Evolutionary conservation across 2,888 invertebrate genomes (phyloP).

Genomic region (Omphaloscelis lunosa): DNA sequence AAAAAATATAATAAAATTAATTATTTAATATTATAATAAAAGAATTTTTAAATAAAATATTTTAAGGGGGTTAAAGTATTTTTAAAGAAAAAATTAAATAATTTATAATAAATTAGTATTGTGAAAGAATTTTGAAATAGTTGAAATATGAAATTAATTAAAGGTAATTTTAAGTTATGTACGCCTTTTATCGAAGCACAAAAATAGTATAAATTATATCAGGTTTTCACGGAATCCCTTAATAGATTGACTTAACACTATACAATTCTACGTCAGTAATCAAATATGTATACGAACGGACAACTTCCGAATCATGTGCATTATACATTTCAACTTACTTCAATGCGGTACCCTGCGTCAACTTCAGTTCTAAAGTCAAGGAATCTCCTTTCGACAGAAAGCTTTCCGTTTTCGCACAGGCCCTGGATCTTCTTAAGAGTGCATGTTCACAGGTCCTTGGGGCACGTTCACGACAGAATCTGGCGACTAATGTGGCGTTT

Average conservation of each 20-base stretch:
- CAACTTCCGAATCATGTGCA: conserved; percentile 14
- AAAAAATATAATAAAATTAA: no score
- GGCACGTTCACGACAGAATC: conserved; percentile 95
- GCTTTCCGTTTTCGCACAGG: conserved; percentile 95
- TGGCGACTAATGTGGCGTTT: conserved; percentile 94
- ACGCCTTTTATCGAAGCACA: neutral
- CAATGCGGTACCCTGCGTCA: conserved; percentile 95
- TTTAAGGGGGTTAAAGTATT: no score
- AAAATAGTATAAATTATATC: neutral
- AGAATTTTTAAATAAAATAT: no score
- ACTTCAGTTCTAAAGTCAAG: conserved; percentile 94
- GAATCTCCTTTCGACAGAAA: conserved; percentile 95
- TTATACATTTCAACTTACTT: conserved; percentile 90
- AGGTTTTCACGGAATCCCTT: neutral
- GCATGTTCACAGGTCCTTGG: conserved; percentile 96
- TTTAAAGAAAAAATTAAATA: no score
- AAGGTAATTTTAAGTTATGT: no score
- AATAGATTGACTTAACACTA: neutral
- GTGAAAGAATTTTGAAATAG: no score
- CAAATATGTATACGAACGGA: conserved; percentile 40
- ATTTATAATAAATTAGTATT: no score
- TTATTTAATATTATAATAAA: no score
- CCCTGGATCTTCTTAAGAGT: conserved; percentile 92
- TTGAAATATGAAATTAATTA: no score
- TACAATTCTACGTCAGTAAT: conserved; percentile 20